Base-by-base conservation (phyloP, 2,797 vertebrate species). In the Rhadinocentrus ornatus region DNA sequence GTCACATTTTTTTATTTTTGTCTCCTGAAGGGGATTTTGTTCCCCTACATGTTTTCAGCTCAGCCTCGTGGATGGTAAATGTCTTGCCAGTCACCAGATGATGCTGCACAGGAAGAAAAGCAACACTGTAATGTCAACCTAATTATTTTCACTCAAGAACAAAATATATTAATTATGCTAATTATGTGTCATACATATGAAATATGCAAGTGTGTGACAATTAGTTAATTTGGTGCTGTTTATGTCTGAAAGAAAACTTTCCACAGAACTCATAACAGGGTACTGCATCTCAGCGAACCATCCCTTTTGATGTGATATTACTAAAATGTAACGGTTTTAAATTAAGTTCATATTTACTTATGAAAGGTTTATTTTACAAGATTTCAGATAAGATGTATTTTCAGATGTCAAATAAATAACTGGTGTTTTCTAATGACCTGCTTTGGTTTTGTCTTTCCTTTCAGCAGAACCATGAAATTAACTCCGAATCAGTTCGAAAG, bases 381-480 rank as follows among this genome's bases (percentile, higher is more conserved):
- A 84, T 83, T 84, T 83, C 69, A 87, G 71, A 87, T 73, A 88
- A 86, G 57, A 66, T 91, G 88, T 94, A 93, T 94, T 94, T 94
- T 94, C 88, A 91, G 32, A 82, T 86, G 87, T 91, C 64, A 83
- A 94, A 93, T 94, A 93, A 93, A 93, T 86, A 77, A 91, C 60
- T 73, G 54, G 81, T 90, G 85, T 92, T 93, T 93, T 91, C 71
- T 88, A 87, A 89, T 59, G 10, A 68, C 46, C 35, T 1, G 2
- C 71, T 57, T 62, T 66, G 29, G 41, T 62, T 66, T 58, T 39
- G 12, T 4, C 70, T 69, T 44, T 27, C 27, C 16, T 26, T 61
- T 29, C 37, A 15, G 24, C 2, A 60, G 3, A 63, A 59, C 46
- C 0, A 11, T 34, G 44, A 54, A 3, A 63, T 3, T 1, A 9